Evolutionary conservation across 1,140 invertebrate species (phyloP).

Genomic region (Drosophila obscura): DNA sequence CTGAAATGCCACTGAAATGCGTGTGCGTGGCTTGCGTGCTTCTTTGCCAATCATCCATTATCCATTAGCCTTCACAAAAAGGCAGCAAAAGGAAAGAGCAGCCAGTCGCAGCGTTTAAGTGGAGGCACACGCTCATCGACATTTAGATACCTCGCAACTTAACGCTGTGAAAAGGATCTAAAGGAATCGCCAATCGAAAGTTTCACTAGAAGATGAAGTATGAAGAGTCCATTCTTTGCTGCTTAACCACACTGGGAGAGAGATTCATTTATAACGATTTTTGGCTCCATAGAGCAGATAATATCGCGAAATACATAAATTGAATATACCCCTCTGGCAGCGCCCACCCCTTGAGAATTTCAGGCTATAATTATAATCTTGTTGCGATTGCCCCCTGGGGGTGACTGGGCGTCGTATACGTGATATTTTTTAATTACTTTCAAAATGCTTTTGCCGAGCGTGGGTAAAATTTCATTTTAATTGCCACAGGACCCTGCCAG

Average conservation of each 20-base stretch:
- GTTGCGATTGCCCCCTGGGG: constrained; percentile 59
- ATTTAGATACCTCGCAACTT: no score
- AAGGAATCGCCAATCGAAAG: no score
- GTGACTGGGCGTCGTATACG: constrained; percentile 69
- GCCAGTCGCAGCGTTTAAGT: no score
- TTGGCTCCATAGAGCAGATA: no score
- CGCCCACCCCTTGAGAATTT: neutral
- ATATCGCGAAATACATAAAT: constrained; percentile 5
- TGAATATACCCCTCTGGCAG: constrained; percentile 44
- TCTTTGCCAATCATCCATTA: constrained; percentile 43
- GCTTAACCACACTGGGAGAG: neutral
- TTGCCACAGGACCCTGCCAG: constrained; percentile 36
- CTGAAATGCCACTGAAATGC: neutral
- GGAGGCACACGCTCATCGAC: no score
- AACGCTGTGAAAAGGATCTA: no score
- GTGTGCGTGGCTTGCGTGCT: constrained; percentile 27
- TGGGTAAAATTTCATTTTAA: constrained; percentile 66
- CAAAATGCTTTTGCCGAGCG: constrained; percentile 48
- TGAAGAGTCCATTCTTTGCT: no score
- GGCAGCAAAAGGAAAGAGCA: neutral
- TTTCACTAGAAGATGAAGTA: no score
- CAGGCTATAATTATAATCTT: constrained; percentile 62
- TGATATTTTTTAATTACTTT: constrained; percentile 80
- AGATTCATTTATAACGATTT: no score
- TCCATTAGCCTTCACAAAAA: neutral